Base-by-base conservation (phyloP, 2,113 vertebrate species). In the Archilochus colubris region DNA sequence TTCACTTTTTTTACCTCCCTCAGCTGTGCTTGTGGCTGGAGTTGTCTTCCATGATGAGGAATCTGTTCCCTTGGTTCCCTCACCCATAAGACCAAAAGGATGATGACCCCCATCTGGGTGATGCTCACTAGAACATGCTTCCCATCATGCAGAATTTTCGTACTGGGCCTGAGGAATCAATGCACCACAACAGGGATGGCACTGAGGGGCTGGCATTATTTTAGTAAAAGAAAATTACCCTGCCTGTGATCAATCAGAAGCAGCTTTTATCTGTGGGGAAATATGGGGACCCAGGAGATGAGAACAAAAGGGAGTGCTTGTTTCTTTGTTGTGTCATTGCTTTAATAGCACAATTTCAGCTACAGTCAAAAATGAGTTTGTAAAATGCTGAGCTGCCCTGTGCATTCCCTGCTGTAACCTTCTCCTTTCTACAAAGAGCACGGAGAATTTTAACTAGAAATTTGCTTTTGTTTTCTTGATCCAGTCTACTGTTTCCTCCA, bases 381-480 rank as follows among this genome's bases (percentile, higher is more conserved):
- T 48, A 73, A 95, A 91, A 63, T 8, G 58, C 61, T 92, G 84
- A 91, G 69, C 90, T 86, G 53, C 61, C 4, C 44, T 75, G 18
- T 62, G 25, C 14, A 3, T 30, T 75, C 59, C 44, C 38, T 77
- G 54, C 58, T 69, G 31, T 31, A 78, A 58, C 64, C 0, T 5
- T 75, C 59, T 75, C 36, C 68, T 72, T 70, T 91, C 66, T 74
- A 38, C 46, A n/a, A 61, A 46, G 46, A 31, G 24, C 69, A 28
- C 2, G 5, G 82, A 93, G 82, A 95, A 91, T 91, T 94, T 93
- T 89, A 95, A 88, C 58, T 54, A 83, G 79, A 95, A 94, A 90
- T 89, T 77, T 69, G 76, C 92, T 89, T 95, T 94, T 94, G 91
- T 94, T 95, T 92, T 85, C 76, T 91, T 87, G 66, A 69, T 95